These are phyloP conservation scores for Tragelaphus imberbis DNA, from an alignment of 2,113 vertebrate species.

Conservation along the genomic window DNA sequence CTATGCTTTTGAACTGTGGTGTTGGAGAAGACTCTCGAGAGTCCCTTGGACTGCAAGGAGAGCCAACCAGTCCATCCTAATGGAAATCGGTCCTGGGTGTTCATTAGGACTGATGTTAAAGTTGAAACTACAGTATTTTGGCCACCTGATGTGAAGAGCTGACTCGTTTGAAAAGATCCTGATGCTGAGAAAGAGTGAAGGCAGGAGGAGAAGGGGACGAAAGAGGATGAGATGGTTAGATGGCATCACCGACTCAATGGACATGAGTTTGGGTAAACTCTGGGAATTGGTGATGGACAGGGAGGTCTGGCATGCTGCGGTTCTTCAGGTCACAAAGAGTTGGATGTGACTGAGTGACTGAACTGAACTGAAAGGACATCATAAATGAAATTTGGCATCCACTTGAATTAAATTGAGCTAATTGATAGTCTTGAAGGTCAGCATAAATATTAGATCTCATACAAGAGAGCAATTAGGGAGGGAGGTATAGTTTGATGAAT, in stretches of 20 bases:
- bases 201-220: background rate
- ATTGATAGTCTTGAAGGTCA: background rate
- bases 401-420: background rate
- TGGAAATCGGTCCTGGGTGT: background rate
- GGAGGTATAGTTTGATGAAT: background rate
- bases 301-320: fast-evolving
- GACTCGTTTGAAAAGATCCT: background rate
- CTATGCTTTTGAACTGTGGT: background rate
- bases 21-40: background rate
- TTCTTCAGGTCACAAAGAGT: background rate
- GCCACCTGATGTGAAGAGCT: background rate
- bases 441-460: background rate
- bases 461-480: background rate
- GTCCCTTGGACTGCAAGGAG: background rate
- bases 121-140: background rate
- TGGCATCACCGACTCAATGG: background rate
- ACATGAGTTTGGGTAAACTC: background rate
- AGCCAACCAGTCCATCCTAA: background rate
- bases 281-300: background rate
- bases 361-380: background rate
- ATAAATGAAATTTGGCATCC: background rate
- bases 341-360: background rate
- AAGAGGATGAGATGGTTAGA: background rate
- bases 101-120: background rate
- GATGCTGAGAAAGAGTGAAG: background rate